Conservation (phyloP, 2,797 vertebrate species). For the Hoplostethus atlanticus region DNA sequence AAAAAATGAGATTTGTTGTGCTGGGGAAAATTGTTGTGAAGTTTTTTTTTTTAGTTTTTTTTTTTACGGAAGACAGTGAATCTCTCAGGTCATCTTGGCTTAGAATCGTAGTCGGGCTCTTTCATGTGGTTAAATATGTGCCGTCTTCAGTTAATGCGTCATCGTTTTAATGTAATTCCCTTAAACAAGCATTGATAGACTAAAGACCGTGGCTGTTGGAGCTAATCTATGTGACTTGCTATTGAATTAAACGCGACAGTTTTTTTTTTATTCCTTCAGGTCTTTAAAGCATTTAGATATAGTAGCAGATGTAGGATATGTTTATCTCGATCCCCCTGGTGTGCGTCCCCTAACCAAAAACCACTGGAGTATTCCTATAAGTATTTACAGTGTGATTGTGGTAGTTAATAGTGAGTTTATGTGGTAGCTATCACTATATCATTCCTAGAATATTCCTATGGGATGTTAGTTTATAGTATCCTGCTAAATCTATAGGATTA, state of each 20-base stretch:
- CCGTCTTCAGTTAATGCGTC: conserved; percentile 45
- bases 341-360: conserved; percentile 33
- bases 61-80: neutral
- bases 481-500: neutral
- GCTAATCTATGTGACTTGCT: conserved; percentile 22
- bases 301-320: conserved; percentile 37
- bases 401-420: neutral
- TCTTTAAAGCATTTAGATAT: conserved; percentile 67
- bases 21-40: neutral
- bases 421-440: conserved; percentile 5
- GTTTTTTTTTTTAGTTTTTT: neutral
- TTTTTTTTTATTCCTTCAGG: conserved; percentile 23
- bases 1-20: neutral
- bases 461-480: conserved; percentile 22
- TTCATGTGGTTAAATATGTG: neutral
- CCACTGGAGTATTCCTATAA: conserved; percentile 20
- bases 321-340: conserved; percentile 59
- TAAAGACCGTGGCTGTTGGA: conserved; percentile 26
- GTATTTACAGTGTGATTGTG: neutral
- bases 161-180: conserved; percentile 10
- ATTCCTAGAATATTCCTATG: no score
- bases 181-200: conserved; percentile 27
- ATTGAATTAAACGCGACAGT: conserved; percentile 36
- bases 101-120: neutral
- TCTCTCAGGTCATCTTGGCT: neutral